These are phyloP conservation scores for Cataglyphis rosenhaueri DNA, from an alignment of 2,888 invertebrate genomes.

Conservation along the genomic window DNA sequence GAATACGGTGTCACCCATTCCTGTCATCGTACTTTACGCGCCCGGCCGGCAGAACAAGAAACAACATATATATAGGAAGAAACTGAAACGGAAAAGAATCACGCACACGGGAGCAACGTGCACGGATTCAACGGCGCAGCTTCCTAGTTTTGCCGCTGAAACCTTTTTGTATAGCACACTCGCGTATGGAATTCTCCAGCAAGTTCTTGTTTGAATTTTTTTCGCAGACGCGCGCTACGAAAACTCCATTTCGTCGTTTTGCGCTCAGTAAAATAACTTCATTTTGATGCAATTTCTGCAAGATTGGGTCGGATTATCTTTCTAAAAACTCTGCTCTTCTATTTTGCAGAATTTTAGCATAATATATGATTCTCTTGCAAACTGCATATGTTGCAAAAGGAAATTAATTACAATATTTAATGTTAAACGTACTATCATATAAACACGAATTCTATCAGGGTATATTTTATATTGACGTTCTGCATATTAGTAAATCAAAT, in stretches of 20 bases:
- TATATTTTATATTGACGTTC: slow-evolving; percentile 21
- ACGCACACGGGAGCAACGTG: slow-evolving; percentile 48
- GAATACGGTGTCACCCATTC: slow-evolving; percentile 38
- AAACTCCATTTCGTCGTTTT: slow-evolving; percentile 44
- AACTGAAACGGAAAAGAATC: slow-evolving; percentile 49
- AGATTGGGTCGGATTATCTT: slow-evolving; percentile 40
- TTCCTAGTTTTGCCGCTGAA: slow-evolving; percentile 36
- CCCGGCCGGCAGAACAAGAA: slow-evolving; percentile 34
- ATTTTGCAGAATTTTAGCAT: not conserved
- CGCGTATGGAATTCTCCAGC: slow-evolving; percentile 45
- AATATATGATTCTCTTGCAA: not conserved
- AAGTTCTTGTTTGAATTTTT: slow-evolving; percentile 45
- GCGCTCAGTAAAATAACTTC: slow-evolving; percentile 47
- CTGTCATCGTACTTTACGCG: slow-evolving; percentile 41
- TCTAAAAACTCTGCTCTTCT: slow-evolving; percentile 17
- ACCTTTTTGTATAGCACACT: slow-evolving; percentile 37
- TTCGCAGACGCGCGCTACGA: slow-evolving; percentile 28
- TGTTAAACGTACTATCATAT: not conserved
- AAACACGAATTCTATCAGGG: not conserved
- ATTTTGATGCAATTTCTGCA: slow-evolving; percentile 53
- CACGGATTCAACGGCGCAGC: slow-evolving; percentile 43
- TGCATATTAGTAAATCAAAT: slow-evolving; percentile 35
- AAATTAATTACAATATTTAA: slow-evolving; percentile 24
- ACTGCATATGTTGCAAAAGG: not conserved
- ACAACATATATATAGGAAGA: slow-evolving; percentile 35